These are phyloP conservation scores for Ictalurus punctatus DNA, from an alignment of 2,113 vertebrate genomes.

Conservation along the genomic window DNA sequence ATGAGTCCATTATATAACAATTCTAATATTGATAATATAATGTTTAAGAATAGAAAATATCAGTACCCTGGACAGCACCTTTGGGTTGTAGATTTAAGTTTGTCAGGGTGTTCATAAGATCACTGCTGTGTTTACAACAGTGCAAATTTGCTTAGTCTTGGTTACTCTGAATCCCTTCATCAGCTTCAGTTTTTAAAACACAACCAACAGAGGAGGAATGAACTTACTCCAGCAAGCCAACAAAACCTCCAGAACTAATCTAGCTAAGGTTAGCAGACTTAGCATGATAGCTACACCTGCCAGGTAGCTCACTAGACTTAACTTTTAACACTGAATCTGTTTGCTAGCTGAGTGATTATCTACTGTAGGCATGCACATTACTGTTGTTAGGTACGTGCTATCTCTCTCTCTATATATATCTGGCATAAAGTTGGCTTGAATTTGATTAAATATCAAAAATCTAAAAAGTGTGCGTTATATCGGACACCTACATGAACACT, in stretches of 20 bases:
- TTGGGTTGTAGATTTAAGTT: neutral
- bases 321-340: neutral
- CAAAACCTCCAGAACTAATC: neutral
- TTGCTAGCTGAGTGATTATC: neutral
- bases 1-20: neutral
- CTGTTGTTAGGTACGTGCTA: neutral
- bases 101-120: neutral
- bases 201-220: too few relatives aligned
- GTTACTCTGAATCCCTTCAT: too few relatives aligned
- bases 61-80: slow-evolving; percentile 59
- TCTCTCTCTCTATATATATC: too few relatives aligned
- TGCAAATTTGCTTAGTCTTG: neutral
- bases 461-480: too few relatives aligned
- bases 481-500: too few relatives aligned
- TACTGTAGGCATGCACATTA: neutral
- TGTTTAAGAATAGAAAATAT: neutral
- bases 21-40: neutral
- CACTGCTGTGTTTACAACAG: too few relatives aligned
- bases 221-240: neutral
- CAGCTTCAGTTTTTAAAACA: neutral
- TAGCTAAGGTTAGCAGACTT: neutral
- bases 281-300: neutral
- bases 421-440: too few relatives aligned
- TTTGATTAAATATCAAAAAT: too few relatives aligned
- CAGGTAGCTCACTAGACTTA: neutral